Base-by-base conservation (phyloP, 2,888 invertebrate species). In the Galerucella calmariensis region DNA sequence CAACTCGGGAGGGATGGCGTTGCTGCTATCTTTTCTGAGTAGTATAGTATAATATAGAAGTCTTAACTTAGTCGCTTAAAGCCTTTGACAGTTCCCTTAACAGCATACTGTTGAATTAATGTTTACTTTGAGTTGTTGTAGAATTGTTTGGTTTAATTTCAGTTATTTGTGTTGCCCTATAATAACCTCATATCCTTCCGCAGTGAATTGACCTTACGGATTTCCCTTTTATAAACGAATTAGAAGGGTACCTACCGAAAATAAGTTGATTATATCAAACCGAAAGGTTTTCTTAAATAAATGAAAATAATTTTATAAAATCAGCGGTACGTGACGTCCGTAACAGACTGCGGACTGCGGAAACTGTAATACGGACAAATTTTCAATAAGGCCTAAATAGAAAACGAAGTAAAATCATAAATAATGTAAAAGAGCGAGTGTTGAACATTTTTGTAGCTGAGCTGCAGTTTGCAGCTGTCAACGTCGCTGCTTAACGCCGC, bases 341-440 rank as follows among this genome's bases (percentile, higher is more conserved):
- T 8, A 51, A 3, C 51, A 51, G n/a, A 41, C 35, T 6, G 35
- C 51, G n/a, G 8, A 51, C 20, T 56, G 2, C 10, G 56, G 20
- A 56, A 56, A 20, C 56, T 8, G 20, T 8, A 51, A n/a, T n/a
- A 51, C 6, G 51, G 51, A 51, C 51, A 51, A 51, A 56, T 56
- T 56, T 56, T 4, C 56, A 56, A 56, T 56, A 56, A 56, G 20
- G 20, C 56, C 56, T 16, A 16, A 62, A 69, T 69, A 53, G 69
- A 51, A 53, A 69, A 69, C 61, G 35, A n/a, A 48, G 62, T 27
- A 62, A 62, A 56, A 16, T 69, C 62, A 69, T 69, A 69, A 69
- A 69, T 69, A 69, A 69, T 69, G 61, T 62, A 48, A 69, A 69
- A 69, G 62, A 69, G 35, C 69, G 69, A 62, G 62, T 69, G 69